Evolutionary conservation across 35 echinoderm and acorn worm species (phyloP).

Genomic region (Ophiothrix spiculata): DNA sequence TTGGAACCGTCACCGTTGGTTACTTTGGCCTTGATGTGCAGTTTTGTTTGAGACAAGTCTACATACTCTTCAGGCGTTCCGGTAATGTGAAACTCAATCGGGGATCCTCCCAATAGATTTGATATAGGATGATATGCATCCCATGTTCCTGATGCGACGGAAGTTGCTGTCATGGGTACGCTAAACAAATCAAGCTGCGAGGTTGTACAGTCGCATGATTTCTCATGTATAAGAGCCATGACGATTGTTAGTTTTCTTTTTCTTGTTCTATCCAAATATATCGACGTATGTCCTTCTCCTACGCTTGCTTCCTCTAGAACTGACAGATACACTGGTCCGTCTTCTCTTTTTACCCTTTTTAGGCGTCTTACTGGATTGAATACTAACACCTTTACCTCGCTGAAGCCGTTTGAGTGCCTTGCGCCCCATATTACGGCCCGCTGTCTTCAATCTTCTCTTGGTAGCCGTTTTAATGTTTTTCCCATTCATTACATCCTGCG

Average conservation of each 20-base stretch:
- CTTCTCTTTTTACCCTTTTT: conserved; percentile 8
- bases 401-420: not conserved
- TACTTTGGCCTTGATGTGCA: conserved; percentile 57
- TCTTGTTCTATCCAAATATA: conserved; percentile 28
- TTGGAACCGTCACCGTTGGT: conserved; percentile 30
- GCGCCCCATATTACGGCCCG: not conserved
- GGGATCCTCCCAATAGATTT: conserved; percentile 23
- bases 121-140: conserved; percentile 48
- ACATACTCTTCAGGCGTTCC: conserved; percentile 46
- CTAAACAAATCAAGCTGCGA: conserved; percentile 61
- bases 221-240: conserved; percentile 52
- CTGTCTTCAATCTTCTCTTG: conserved; percentile 3
- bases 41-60: conserved; percentile 41
- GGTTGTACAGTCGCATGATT: conserved; percentile 63
- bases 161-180: conserved; percentile 42
- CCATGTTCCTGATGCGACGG: conserved; percentile 37
- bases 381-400: not conserved
- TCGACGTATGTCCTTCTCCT: conserved; percentile 47
- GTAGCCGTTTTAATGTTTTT: not conserved
- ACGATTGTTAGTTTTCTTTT: not conserved
- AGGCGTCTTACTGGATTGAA: not conserved
- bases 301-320: not conserved
- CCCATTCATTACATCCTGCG: not conserved
- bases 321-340: not conserved
- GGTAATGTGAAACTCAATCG: conserved; percentile 39